These are phyloP conservation scores for Brachionus rotundiformis DNA, from an alignment of 1,140 invertebrate species.

Conservation along the genomic window DNA sequence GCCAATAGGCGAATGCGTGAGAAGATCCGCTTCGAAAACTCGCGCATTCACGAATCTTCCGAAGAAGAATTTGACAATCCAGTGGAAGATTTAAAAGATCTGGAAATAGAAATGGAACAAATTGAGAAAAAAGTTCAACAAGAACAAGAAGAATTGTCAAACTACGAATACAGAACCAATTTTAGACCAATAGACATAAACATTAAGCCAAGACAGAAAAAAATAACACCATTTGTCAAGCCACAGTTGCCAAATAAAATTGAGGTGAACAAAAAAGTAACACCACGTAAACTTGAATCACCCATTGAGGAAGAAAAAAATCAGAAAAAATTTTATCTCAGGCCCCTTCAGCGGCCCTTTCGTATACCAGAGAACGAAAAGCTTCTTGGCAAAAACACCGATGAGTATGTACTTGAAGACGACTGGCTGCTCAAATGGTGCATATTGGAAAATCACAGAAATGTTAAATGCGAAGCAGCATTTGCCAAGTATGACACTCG, in stretches of 20 bases:
- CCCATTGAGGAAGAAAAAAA: slow-evolving; percentile 5
- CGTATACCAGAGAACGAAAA: slow-evolving; percentile 10
- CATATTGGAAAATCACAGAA: slow-evolving; percentile 46
- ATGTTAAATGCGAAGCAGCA: slow-evolving; percentile 4
- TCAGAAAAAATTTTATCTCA: slow-evolving; percentile 6
- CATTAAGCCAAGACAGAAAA: neutral
- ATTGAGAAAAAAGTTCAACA: slow-evolving; percentile 13
- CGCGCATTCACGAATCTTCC: neutral
- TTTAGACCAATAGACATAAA: neutral
- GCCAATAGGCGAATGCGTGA: neutral
- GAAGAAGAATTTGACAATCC: neutral
- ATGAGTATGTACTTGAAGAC: slow-evolving; percentile 8
- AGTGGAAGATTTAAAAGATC: neutral
- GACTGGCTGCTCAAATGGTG: slow-evolving; percentile 51
- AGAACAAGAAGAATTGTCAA: slow-evolving; percentile 22
- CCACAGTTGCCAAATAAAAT: neutral
- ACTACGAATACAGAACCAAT: neutral
- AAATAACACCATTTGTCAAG: neutral
- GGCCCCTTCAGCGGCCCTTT: neutral
- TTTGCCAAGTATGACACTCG: neutral
- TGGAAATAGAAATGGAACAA: slow-evolving; percentile 20
- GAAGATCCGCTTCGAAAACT: neutral
- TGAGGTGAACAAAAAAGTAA: neutral
- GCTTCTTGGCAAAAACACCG: neutral
- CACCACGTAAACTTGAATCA: neutral